A percentile compares a stretch with the other conserved stretches of the same genome.
Evolutionary conservation across 2,888 invertebrate species (phyloP).

Genomic region (Tethea ocularis): DNA sequence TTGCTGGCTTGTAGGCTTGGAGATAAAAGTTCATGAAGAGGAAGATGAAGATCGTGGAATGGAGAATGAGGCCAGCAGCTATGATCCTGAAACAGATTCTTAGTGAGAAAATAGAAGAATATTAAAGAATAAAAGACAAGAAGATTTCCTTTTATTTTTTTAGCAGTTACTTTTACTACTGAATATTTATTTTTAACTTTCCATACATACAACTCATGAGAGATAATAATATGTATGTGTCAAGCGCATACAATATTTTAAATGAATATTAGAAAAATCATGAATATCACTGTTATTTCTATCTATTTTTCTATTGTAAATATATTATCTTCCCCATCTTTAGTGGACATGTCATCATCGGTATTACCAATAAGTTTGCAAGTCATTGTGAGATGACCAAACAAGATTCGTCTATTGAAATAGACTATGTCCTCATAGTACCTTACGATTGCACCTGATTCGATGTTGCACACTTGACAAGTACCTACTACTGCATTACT

Average conservation of each 20-base stretch:
- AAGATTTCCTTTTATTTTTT: too few relatives aligned
- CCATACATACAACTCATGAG: too few relatives aligned
- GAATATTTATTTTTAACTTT: too few relatives aligned
- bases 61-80: constrained; percentile 89
- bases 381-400: not conserved
- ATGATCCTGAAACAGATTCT: constrained; percentile 78
- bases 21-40: constrained; percentile 96
- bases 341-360: not conserved
- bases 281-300: not conserved
- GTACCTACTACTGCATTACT: not conserved
- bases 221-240: too few relatives aligned
- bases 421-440: not conserved
- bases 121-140: too few relatives aligned
- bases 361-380: not conserved
- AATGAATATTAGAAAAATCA: too few relatives aligned
- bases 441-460: constrained; percentile 17
- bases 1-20: constrained; percentile 87
- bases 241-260: too few relatives aligned
- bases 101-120: too few relatives aligned
- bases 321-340: not conserved
- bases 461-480: constrained; percentile 15
- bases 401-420: constrained; percentile 1
- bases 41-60: constrained; percentile 94
- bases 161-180: too few relatives aligned
- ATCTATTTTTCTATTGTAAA: not conserved